Percentiles rank a stretch among this genome's conserved stretches.
These are phyloP conservation scores for Cosmia trapezina DNA, from an alignment of 2,888 invertebrate species.

Conservation along the genomic window DNA sequence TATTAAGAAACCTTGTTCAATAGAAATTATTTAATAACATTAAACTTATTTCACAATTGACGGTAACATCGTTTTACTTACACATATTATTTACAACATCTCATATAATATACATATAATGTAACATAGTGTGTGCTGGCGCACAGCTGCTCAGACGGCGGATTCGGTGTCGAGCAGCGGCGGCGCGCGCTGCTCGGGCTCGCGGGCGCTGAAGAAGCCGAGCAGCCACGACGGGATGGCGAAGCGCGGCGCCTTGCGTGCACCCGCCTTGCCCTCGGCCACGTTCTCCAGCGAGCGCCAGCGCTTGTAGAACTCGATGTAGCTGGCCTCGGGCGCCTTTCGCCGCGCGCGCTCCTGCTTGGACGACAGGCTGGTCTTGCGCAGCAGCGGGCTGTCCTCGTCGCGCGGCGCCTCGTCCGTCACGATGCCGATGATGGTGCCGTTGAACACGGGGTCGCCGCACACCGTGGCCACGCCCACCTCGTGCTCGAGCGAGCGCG, in stretches of 20 bases:
- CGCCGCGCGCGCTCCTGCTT: conserved; percentile 81
- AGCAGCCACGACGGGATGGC: conserved; percentile 94
- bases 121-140: conserved; percentile 51
- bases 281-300: conserved; percentile 95
- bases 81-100: conserved; percentile 89
- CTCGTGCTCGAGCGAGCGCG: conserved; percentile 82
- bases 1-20: conserved; percentile 87
- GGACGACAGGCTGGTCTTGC: conserved; percentile 83
- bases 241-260: conserved; percentile 91
- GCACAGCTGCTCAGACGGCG: conserved; percentile 78
- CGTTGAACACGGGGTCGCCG: conserved; percentile 84
- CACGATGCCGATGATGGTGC: conserved; percentile 82
- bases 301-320: conserved; percentile 91
- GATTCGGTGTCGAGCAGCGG: conserved; percentile 88
- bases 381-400: conserved; percentile 87
- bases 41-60: conserved; percentile 91
- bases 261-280: conserved; percentile 76
- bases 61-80: conserved; percentile 91
- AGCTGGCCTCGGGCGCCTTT: conserved; percentile 83
- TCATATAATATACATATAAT: conserved; percentile 80
- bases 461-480: conserved; percentile 81
- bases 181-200: conserved; percentile 90
- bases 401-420: conserved; percentile 79
- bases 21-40: conserved; percentile 91
- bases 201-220: conserved; percentile 91